These are phyloP conservation scores for Caenorhabditis angaria DNA, from an alignment of 2,888 invertebrate genomes.

Conservation along the genomic window DNA sequence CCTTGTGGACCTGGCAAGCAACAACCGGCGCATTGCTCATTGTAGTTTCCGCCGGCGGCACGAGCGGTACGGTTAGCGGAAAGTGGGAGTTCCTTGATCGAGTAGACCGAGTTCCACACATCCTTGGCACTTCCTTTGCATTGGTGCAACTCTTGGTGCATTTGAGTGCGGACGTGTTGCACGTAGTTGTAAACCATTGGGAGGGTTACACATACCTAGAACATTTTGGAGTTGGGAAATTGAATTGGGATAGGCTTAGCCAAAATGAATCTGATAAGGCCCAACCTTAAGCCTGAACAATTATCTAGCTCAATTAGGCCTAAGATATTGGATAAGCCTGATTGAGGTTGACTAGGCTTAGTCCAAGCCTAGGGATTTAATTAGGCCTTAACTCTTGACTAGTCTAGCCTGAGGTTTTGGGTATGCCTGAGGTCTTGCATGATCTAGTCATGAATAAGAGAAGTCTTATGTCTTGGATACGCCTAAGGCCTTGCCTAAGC, in stretches of 20 bases:
- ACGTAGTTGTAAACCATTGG: slow-evolving; percentile 67
- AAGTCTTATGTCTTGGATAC: too few species aligned
- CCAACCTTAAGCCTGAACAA: too few species aligned
- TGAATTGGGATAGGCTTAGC: background rate
- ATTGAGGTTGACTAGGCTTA: too few species aligned
- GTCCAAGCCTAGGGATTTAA: too few species aligned
- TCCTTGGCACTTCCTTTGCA: slow-evolving; percentile 63
- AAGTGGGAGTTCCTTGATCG: slow-evolving; percentile 55
- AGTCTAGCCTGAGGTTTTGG: too few species aligned
- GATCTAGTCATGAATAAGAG: too few species aligned
- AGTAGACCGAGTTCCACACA: slow-evolving; percentile 59
- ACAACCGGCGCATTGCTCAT: slow-evolving; percentile 62
- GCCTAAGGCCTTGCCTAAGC: too few species aligned
- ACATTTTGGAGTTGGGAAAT: background rate
- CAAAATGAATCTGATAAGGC: too few species aligned
- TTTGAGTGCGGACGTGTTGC: slow-evolving; percentile 60
- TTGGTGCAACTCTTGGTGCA: slow-evolving; percentile 59
- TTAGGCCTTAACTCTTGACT: too few species aligned
- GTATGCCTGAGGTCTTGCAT: too few species aligned
- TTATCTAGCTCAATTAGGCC: too few species aligned
- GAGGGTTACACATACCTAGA: slow-evolving; percentile 57
- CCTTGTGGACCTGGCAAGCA: slow-evolving; percentile 64
- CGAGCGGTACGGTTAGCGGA: slow-evolving; percentile 60
- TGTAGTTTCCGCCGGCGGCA: slow-evolving; percentile 38
- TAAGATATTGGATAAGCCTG: too few species aligned